Conservation (phyloP, 2,888 invertebrate species). For the Tipula vernalis region DNA sequence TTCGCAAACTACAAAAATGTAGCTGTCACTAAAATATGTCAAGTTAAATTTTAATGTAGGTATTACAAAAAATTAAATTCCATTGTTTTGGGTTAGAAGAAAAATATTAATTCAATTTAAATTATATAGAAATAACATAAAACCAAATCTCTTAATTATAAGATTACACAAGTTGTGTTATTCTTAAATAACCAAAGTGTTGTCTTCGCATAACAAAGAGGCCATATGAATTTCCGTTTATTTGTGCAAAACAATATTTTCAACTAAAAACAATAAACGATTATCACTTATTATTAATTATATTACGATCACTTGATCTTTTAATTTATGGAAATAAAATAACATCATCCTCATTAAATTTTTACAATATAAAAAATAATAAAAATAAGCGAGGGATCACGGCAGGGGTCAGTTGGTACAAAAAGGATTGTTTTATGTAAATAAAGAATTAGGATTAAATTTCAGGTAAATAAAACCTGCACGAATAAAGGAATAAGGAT, state of each 20-base stretch:
- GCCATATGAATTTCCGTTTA: not conserved
- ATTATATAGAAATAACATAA: not conserved
- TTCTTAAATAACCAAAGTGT: not conserved
- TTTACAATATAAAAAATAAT: not conserved
- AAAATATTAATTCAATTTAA: not conserved
- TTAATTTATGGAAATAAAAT: not conserved
- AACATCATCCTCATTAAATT: not conserved
- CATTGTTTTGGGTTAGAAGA: not conserved
- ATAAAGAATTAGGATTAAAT: conserved; percentile 4
- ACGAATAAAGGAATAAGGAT: not conserved
- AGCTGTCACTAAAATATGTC: not conserved
- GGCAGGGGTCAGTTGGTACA: not conserved
- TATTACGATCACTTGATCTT: conserved; percentile 4
- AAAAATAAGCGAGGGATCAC: not conserved
- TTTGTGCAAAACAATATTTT: not conserved
- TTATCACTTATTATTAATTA: conserved; percentile 4
- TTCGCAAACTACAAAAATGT: not conserved
- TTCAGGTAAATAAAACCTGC: not conserved
- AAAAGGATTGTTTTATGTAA: not conserved
- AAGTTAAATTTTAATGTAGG: not conserved
- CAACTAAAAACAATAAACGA: not conserved
- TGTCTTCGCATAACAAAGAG: not conserved
- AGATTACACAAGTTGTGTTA: not conserved
- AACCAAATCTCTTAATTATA: not conserved
- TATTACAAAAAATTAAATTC: not conserved